These are phyloP conservation scores for Brachionus koreanus DNA, from an alignment of 1,140 invertebrate genomes.

Conservation along the genomic window DNA sequence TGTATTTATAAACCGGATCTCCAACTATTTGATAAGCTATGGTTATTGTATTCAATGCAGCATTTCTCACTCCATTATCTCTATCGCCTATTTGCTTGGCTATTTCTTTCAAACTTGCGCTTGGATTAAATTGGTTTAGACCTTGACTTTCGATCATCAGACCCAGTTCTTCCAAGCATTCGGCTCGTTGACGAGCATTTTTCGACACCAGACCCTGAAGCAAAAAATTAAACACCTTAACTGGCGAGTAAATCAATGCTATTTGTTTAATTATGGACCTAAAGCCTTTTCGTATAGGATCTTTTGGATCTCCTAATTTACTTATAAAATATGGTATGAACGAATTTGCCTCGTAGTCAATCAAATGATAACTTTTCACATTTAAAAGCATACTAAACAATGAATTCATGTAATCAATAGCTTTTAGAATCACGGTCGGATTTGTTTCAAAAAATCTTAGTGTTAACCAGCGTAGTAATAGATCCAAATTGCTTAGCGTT, in stretches of 20 bases:
- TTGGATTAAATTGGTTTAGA: slow-evolving; percentile 73
- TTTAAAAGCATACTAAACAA: slow-evolving; percentile 30
- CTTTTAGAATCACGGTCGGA: slow-evolving; percentile 88
- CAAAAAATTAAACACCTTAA: slow-evolving; percentile 80
- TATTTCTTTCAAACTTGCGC: slow-evolving; percentile 79
- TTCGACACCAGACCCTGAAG: slow-evolving; percentile 94
- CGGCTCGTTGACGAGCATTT: slow-evolving; percentile 82
- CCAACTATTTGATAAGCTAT: slow-evolving; percentile 83
- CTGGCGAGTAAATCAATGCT: slow-evolving; percentile 76
- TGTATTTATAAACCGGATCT: slow-evolving; percentile 81
- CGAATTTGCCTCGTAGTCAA: slow-evolving; percentile 29
- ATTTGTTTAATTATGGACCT: slow-evolving; percentile 79
- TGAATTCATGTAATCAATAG: slow-evolving; percentile 77
- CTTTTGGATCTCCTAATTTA: slow-evolving; percentile 44
- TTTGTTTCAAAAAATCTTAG: slow-evolving; percentile 96
- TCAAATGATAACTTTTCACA: slow-evolving; percentile 9
- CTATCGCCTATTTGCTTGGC: slow-evolving; percentile 88
- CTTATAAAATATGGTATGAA: slow-evolving; percentile 44
- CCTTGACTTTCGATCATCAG: slow-evolving; percentile 80
- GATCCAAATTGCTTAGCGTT: slow-evolving; percentile 81
- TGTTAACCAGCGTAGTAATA: slow-evolving; percentile 92
- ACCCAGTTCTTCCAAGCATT: slow-evolving; percentile 86
- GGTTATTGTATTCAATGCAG: slow-evolving; percentile 87
- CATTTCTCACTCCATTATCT: slow-evolving; percentile 90
- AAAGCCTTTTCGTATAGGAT: slow-evolving; percentile 55